Percentiles rank a stretch among this genome's conserved stretches.
These are phyloP conservation scores for Brachylomia viminalis DNA, from an alignment of 2,888 invertebrate genomes.

Conservation along the genomic window DNA sequence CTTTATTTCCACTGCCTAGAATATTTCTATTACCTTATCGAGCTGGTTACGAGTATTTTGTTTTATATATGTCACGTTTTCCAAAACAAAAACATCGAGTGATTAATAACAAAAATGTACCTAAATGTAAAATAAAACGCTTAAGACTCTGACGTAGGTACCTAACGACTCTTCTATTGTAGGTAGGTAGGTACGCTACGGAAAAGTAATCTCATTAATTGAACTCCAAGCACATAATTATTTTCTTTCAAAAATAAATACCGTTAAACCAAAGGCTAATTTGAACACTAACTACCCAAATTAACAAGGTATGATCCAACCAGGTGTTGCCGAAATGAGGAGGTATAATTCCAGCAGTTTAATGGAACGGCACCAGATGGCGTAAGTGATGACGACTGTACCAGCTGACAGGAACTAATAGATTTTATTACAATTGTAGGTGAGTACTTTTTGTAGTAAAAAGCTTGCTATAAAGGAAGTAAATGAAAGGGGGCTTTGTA, in stretches of 20 bases:
- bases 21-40: neutral
- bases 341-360: slow-evolving; percentile 55
- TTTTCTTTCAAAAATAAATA: neutral
- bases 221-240: neutral
- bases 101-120: neutral
- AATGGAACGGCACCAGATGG: slow-evolving; percentile 62
- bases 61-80: neutral
- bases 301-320: slow-evolving; percentile 40
- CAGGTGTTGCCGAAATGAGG: slow-evolving; percentile 48
- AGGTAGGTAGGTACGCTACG: neutral
- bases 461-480: neutral
- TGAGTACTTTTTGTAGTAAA: neutral
- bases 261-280: slow-evolving; percentile 11
- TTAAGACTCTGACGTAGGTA: neutral
- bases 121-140: neutral
- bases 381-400: slow-evolving; percentile 22
- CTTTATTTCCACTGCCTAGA: neutral
- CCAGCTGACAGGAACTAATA: slow-evolving; percentile 47
- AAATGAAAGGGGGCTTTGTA: neutral
- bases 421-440: slow-evolving; percentile 36
- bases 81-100: neutral
- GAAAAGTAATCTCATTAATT: neutral
- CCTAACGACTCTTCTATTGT: neutral
- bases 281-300: slow-evolving; percentile 23
- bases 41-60: neutral